Evolutionary conservation across 2,888 invertebrate species (phyloP).

Genomic region (Tanypteryx hageni): DNA sequence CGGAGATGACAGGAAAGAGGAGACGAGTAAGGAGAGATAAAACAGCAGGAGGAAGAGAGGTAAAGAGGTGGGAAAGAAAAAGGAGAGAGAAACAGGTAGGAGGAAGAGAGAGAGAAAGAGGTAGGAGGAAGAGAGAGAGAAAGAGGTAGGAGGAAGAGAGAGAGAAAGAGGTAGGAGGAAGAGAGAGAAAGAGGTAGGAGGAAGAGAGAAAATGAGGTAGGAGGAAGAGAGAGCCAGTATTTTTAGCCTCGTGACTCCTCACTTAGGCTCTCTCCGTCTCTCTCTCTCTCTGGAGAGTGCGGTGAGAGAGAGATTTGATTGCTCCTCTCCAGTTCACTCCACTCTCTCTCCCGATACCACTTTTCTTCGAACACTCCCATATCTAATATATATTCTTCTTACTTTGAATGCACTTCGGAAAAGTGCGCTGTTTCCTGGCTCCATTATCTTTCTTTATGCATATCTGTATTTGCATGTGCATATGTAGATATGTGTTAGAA

Average conservation of each 20-base stretch:
- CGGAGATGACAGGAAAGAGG: neutral
- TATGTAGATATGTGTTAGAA: neutral
- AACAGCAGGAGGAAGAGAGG: neutral
- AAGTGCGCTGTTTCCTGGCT: neutral
- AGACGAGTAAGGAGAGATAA: neutral
- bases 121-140: neutral
- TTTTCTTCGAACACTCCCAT: neutral
- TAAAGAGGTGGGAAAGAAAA: neutral
- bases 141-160: neutral
- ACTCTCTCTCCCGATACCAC: neutral
- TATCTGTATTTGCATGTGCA: neutral
- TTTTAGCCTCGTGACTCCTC: slow-evolving; percentile 55
- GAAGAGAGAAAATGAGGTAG: neutral
- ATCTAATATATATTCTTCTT: neutral
- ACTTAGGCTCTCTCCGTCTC: slow-evolving; percentile 28
- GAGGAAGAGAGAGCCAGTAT: slow-evolving; percentile 37
- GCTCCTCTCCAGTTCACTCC: neutral
- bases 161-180: neutral
- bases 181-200: neutral
- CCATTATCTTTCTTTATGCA: neutral
- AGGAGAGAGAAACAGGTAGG: neutral
- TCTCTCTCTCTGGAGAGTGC: neutral
- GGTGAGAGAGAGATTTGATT: neutral
- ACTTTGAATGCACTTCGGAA: neutral
- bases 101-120: neutral